Percentiles rank a stretch among this genome's conserved stretches.
Conservation (phyloP, 37 sponge, comb jelly and placozoan species). For the Cliona cf. orientalis region DNA sequence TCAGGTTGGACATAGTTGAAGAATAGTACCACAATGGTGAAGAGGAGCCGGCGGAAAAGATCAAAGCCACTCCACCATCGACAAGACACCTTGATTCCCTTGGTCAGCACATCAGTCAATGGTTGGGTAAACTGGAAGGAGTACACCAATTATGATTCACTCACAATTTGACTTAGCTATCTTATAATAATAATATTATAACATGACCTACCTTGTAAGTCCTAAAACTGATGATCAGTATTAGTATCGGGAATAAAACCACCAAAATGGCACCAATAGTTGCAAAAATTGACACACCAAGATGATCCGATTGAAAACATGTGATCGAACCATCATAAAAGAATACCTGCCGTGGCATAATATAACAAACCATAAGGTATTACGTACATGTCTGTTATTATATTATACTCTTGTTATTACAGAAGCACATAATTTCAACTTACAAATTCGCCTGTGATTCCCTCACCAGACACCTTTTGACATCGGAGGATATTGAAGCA, state of each 20-base stretch:
- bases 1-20: constrained; percentile 3
- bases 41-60: constrained; percentile 9
- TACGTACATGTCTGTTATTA: neutral
- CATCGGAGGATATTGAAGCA: constrained; percentile 19
- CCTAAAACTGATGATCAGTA: constrained; percentile 26
- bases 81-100: neutral
- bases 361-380: no score
- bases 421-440: no score
- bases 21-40: neutral
- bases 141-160: neutral
- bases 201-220: constrained; percentile 40
- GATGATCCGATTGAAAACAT: constrained; percentile 14
- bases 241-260: constrained; percentile 1
- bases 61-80: constrained; percentile 30
- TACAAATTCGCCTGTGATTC: no score
- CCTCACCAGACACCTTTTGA: neutral
- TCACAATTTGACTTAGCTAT: no score
- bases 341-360: constrained; percentile 5
- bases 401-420: no score
- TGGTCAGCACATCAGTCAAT: constrained; percentile 21
- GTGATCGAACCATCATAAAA: constrained; percentile 27
- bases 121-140: constrained; percentile 14
- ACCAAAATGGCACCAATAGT: constrained; percentile 27
- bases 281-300: constrained; percentile 24
- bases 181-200: neutral